Conservation (phyloP, 1,140 invertebrate species). For the Tetramorium simillimum region DNA sequence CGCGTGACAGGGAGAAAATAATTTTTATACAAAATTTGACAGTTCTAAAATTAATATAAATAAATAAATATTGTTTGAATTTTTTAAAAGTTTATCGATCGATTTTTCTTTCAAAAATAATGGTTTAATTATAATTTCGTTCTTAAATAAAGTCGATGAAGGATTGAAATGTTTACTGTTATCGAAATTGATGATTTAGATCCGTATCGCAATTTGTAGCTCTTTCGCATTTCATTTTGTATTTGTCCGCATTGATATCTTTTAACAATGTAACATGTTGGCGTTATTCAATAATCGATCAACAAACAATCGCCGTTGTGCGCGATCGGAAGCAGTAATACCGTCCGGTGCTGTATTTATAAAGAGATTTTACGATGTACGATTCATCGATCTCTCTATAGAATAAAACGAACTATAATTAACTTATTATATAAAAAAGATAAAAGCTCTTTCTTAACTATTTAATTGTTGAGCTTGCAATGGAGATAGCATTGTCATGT, state of each 20-base stretch:
- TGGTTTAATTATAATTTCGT: neutral
- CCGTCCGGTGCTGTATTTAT: neutral
- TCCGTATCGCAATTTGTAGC: neutral
- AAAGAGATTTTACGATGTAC: neutral
- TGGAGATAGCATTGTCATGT: neutral
- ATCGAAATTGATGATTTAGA: neutral
- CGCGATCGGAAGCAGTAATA: neutral
- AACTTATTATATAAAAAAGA: neutral
- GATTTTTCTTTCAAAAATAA: neutral
- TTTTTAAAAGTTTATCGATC: neutral
- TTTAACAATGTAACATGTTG: neutral
- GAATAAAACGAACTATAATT: neutral
- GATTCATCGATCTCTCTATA: neutral
- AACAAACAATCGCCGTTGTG: constrained; percentile 31
- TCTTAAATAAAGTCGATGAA: neutral
- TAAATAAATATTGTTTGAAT: neutral
- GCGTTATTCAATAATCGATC: constrained; percentile 17
- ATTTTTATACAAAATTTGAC: neutral
- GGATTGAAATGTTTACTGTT: neutral
- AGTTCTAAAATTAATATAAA: neutral
- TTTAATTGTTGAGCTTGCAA: neutral
- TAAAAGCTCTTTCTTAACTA: neutral
- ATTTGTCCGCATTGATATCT: neutral
- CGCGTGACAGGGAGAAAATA: neutral
- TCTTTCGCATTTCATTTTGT: neutral